Evolutionary conservation across 2,797 vertebrate genomes (phyloP).

Genomic region (Apogon hyalosoma): DNA sequence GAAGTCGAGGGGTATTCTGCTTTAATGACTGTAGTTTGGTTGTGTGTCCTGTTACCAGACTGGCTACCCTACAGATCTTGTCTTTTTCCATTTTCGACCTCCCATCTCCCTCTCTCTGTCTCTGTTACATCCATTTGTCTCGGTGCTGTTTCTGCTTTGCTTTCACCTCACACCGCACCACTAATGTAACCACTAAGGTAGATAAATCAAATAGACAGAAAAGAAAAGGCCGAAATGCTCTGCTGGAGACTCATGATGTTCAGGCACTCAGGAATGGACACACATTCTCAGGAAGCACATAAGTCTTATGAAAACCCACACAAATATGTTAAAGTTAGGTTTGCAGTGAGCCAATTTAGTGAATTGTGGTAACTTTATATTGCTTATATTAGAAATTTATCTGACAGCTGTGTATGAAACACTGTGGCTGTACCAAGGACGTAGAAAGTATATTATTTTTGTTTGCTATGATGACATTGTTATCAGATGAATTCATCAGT

Average conservation of each 20-base stretch:
- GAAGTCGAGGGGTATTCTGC: background rate
- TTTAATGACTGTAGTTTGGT: no score
- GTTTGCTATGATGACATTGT: no score
- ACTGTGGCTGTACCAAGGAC: no score
- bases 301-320: no score
- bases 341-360: no score
- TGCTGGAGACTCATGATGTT: constrained; percentile 28
- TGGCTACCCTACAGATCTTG: constrained; percentile 4
- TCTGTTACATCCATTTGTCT: constrained; percentile 10
- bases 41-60: background rate
- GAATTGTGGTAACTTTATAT: no score
- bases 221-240: constrained; percentile 42
- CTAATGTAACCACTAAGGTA: constrained; percentile 38
- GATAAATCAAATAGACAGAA: constrained; percentile 70
- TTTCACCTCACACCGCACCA: constrained; percentile 60
- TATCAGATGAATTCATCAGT: no score
- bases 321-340: no score
- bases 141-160: constrained; percentile 53
- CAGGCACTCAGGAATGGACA: constrained; percentile 35
- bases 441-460: no score
- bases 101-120: constrained; percentile 10
- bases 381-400: no score
- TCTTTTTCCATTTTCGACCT: constrained; percentile 24
- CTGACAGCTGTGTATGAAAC: no score
- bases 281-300: constrained; percentile 9